phyloP scores from a whole-genome alignment of 2,888 invertebrate genomes.

The Synergus laeviventris region DNA sequence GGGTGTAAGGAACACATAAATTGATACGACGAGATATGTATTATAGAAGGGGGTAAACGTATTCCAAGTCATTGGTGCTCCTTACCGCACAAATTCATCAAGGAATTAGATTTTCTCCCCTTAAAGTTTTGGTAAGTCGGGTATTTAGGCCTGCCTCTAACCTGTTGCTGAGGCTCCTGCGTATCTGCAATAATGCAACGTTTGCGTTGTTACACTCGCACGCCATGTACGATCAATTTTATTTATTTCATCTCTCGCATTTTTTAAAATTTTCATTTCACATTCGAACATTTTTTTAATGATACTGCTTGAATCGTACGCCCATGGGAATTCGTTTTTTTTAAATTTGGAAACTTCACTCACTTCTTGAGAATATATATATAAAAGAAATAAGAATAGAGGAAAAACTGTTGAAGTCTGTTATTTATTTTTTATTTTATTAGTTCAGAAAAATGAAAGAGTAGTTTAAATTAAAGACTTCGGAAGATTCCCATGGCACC shows the following conservation, averaged over 20 bases:
- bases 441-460: background rate
- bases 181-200: conserved; percentile 88
- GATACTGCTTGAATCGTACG: conserved; percentile 60
- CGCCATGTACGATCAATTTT: conserved; percentile 55
- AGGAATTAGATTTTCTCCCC: conserved; percentile 94
- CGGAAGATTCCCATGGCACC: conserved; percentile 49
- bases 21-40: conserved; percentile 37
- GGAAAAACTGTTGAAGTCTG: too few species aligned
- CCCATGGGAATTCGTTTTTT: conserved; percentile 47
- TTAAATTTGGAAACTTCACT: background rate
- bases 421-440: background rate
- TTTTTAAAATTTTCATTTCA: background rate
- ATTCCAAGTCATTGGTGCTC: conserved; percentile 76
- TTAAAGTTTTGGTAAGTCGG: conserved; percentile 93
- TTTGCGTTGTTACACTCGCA: conserved; percentile 79
- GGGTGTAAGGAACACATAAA: conserved; percentile 42
- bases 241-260: conserved; percentile 4
- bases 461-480: conserved; percentile 1
- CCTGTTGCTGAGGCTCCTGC: conserved; percentile 87
- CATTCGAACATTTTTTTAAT: conserved; percentile 16
- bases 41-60: conserved; percentile 62
- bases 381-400: too few species aligned
- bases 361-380: too few species aligned
- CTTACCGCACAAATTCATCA: conserved; percentile 98
- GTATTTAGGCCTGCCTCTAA: conserved; percentile 90